Evolutionary conservation across 1,140 invertebrate species (phyloP).

Genomic region (Leptopilina boulardi): DNA sequence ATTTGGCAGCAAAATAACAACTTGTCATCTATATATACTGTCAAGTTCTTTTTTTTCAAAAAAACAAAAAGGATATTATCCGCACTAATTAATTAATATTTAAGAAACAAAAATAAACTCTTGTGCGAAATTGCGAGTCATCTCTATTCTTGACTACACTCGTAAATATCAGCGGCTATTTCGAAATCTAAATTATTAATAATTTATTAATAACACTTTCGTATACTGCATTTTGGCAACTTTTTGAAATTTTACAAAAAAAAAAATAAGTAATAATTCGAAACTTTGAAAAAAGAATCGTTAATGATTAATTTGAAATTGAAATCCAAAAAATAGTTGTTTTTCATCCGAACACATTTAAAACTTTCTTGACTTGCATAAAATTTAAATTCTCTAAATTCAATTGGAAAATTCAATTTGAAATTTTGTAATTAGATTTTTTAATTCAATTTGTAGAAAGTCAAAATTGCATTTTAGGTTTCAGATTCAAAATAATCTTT

Average conservation of each 20-base stretch:
- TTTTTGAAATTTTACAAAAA: background rate
- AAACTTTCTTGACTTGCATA: background rate
- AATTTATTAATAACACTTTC: constrained; percentile 22
- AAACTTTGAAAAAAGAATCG: background rate
- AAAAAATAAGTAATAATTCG: too few relatives aligned
- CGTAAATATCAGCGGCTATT: constrained; percentile 14
- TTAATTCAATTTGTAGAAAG: too few relatives aligned
- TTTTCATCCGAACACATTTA: too few relatives aligned
- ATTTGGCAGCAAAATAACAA: background rate
- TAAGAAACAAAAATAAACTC: background rate
- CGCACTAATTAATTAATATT: constrained; percentile 1
- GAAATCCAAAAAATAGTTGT: too few relatives aligned
- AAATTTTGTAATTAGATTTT: too few relatives aligned
- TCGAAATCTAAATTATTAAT: background rate
- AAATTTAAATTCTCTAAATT: background rate
- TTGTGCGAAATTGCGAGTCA: constrained; percentile 29
- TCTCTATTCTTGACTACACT: constrained; percentile 6
- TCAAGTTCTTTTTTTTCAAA: background rate
- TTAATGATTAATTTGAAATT: background rate
- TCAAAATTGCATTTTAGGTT: background rate
- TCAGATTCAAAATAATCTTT: too few relatives aligned
- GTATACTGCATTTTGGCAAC: constrained; percentile 29
- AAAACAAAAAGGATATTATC: background rate
- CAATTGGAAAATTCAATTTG: too few relatives aligned
- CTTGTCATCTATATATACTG: background rate